A percentile compares a stretch with the other conserved stretches of the same genome.
Conservation (phyloP, 1,140 invertebrate species). For the Drosophila sp. region DNA sequence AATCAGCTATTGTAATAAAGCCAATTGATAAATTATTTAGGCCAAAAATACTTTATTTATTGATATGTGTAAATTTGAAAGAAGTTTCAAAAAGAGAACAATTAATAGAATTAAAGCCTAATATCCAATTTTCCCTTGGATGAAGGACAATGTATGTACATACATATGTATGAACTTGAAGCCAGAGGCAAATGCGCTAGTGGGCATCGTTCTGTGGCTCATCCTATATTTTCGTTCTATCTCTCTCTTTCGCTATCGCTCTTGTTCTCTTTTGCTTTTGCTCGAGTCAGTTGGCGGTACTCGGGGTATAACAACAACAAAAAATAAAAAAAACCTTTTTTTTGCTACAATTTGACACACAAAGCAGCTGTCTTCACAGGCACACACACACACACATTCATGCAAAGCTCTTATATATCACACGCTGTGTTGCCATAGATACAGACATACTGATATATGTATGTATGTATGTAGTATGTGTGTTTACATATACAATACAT, state of each 20-base stretch:
- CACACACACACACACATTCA: conserved; percentile 33
- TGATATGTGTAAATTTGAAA: too few relatives aligned
- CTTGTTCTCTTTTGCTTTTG: conserved; percentile 29
- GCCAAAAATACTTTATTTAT: too few relatives aligned
- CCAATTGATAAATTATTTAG: neutral
- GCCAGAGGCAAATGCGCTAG: conserved; percentile 21
- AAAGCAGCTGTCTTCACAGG: conserved; percentile 63
- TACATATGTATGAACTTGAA: neutral
- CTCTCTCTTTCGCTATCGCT: conserved; percentile 17
- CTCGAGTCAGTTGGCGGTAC: conserved; percentile 7
- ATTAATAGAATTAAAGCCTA: too few relatives aligned
- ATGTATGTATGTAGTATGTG: conserved; percentile 8
- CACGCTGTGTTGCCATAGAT: conserved; percentile 73
- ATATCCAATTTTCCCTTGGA: too few relatives aligned
- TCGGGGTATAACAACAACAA: conserved; percentile 34
- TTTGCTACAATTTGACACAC: conserved; percentile 65
- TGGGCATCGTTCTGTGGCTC: conserved; percentile 29
- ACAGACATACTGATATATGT: conserved; percentile 38
- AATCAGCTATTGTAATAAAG: neutral
- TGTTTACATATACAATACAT: neutral
- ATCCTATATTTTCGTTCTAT: conserved; percentile 23
- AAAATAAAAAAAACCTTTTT: conserved; percentile 34
- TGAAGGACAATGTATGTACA: too few relatives aligned
- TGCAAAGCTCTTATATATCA: conserved; percentile 49
- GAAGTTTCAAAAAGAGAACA: too few relatives aligned